These are phyloP conservation scores for Aplocera efformata DNA, from an alignment of 2,888 invertebrate species.

Conservation along the genomic window DNA sequence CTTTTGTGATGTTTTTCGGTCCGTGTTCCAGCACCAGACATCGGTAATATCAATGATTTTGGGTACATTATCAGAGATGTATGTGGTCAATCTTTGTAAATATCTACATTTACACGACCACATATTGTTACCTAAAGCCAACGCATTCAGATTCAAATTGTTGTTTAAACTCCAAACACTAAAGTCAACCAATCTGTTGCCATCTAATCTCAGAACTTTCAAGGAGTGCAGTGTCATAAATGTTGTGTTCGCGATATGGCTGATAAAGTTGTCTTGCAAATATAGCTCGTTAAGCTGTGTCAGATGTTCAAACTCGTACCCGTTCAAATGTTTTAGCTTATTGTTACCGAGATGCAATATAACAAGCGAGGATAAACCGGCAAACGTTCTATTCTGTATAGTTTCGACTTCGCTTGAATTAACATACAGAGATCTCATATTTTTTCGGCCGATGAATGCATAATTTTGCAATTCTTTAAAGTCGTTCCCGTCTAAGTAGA, in stretches of 20 bases:
- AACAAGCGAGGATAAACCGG: slow-evolving; percentile 89
- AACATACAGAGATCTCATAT: slow-evolving; percentile 91
- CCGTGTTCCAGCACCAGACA: slow-evolving; percentile 88
- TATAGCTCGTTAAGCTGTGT: slow-evolving; percentile 90
- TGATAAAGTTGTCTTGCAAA: slow-evolving; percentile 91
- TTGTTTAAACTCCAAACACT: slow-evolving; percentile 86
- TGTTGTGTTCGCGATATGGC: slow-evolving; percentile 88
- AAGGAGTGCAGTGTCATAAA: slow-evolving; percentile 87
- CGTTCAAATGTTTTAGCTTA: slow-evolving; percentile 87
- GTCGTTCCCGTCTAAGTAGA: slow-evolving; percentile 95
- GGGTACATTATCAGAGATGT: slow-evolving; percentile 88
- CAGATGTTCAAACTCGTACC: slow-evolving; percentile 92
- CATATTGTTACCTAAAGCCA: slow-evolving; percentile 90
- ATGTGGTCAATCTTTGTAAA: slow-evolving; percentile 89
- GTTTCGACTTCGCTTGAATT: slow-evolving; percentile 91
- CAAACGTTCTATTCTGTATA: slow-evolving; percentile 93
- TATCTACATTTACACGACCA: slow-evolving; percentile 96
- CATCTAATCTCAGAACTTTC: slow-evolving; percentile 89
- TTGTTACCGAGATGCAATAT: slow-evolving; percentile 93
- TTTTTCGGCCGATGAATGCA: slow-evolving; percentile 94
- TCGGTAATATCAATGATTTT: slow-evolving; percentile 88
- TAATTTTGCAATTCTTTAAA: slow-evolving; percentile 91
- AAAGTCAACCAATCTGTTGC: slow-evolving; percentile 89
- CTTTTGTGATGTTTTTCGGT: slow-evolving; percentile 84
- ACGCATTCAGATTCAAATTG: slow-evolving; percentile 84